A percentile compares a stretch with the other conserved stretches of the same genome.
These are phyloP conservation scores for Limenitis camilla DNA, from an alignment of 2,888 invertebrate species.

Conservation along the genomic window DNA sequence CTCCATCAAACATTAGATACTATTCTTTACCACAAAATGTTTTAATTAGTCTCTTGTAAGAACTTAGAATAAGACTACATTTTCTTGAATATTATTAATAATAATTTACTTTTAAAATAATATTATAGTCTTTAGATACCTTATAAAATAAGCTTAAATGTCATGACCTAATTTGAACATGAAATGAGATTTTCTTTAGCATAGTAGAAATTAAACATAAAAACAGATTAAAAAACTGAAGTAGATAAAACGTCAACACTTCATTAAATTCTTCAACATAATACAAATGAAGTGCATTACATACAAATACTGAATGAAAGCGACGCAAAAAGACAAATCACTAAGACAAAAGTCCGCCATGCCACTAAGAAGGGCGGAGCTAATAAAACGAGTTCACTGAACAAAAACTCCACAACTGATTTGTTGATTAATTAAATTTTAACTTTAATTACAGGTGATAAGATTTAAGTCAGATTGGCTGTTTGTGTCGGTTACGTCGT, in stretches of 20 bases:
- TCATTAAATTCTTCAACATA: conserved; percentile 12
- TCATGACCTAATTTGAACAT: too few relatives aligned
- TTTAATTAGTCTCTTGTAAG: too few relatives aligned
- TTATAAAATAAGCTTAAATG: too few relatives aligned
- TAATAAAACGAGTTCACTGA: conserved; percentile 45
- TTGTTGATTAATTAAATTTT: conserved; percentile 33
- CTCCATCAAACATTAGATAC: too few relatives aligned
- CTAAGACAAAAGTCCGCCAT: conserved; percentile 61
- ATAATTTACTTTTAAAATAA: too few relatives aligned
- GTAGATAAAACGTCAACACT: conserved; percentile 2
- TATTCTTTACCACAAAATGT: too few relatives aligned
- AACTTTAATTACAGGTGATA: conserved; percentile 36
- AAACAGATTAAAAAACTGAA: neutral
- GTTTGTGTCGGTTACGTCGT: conserved; percentile 38
- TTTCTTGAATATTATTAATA: too few relatives aligned
- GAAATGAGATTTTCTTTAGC: too few relatives aligned
- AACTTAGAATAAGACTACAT: too few relatives aligned
- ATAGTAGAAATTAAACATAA: neutral
- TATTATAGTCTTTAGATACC: too few relatives aligned
- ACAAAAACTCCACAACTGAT: conserved; percentile 30
- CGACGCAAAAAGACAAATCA: conserved; percentile 53
- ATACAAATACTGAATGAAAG: conserved; percentile 29
- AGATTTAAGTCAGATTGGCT: conserved; percentile 43
- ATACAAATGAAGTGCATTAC: conserved; percentile 11
- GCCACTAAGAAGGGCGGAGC: conserved; percentile 64